Conservation (phyloP, 2,888 invertebrate genomes). For the Tinea pellionella region DNA sequence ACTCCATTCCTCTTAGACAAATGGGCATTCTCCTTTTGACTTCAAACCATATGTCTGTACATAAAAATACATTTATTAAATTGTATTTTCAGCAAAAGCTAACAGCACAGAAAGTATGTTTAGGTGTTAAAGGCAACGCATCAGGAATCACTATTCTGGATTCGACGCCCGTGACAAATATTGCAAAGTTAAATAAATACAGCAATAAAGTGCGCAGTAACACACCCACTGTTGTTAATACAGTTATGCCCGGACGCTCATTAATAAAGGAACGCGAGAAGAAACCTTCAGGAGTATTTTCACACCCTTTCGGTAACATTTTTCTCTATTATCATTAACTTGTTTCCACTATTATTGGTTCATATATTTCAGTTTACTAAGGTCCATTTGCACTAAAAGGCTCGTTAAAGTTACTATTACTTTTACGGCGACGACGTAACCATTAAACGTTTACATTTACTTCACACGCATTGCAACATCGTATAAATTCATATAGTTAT, state of each 20-base stretch:
- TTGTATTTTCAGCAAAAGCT: background rate
- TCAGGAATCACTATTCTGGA: background rate
- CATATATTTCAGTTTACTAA: too few relatives aligned
- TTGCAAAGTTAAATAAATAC: background rate
- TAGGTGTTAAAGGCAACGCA: background rate
- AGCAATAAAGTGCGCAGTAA: background rate
- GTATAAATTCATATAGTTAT: too few relatives aligned
- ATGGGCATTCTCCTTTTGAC: too few relatives aligned
- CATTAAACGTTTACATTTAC: too few relatives aligned
- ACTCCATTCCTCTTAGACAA: too few relatives aligned
- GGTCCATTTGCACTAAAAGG: too few relatives aligned
- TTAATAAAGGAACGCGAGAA: slow-evolving; percentile 83
- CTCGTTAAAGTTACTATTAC: too few relatives aligned
- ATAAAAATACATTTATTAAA: too few relatives aligned
- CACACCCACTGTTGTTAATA: slow-evolving; percentile 36
- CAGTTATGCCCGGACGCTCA: slow-evolving; percentile 66
- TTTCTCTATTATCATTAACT: background rate
- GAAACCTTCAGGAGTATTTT: slow-evolving; percentile 39
- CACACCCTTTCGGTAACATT: slow-evolving; percentile 26
- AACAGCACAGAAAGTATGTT: background rate
- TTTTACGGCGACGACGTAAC: too few relatives aligned
- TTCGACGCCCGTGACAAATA: background rate
- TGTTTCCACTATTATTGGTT: too few relatives aligned
- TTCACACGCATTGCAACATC: too few relatives aligned
- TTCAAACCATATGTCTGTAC: too few relatives aligned